Evolutionary conservation across 64 coral and sea anemone species (phyloP), one percentile per base, ranked within the genome.

Genomic region (Montipora efflorescens): DNA sequence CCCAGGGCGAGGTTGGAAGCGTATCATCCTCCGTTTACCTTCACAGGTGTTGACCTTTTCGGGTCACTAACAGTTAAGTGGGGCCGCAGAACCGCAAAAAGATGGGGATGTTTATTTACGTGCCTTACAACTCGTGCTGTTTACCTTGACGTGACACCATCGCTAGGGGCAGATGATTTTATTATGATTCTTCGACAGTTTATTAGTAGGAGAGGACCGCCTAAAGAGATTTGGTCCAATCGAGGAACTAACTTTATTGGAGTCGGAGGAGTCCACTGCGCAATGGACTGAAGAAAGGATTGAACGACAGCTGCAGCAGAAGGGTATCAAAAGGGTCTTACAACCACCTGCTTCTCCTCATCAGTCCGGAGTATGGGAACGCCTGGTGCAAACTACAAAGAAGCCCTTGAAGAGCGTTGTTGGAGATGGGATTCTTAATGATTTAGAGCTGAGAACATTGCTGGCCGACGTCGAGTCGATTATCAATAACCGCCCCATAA

Each of bases 381-480:
- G 8, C 78, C 78, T 80, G 78, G 16, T 80, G 78, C 9, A 80
- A 28, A 75, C 73, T 45, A 75, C 73, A 75, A 45, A 75, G 73
- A 75, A 75, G 73, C 20, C 6, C 43, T 75, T 23, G 73, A 45
- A 23, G 43, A 75, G 4, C 43, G 14, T 75, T 45, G 73, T 45
- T 75, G 20, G 3, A 21, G 73, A 75, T 75, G 73, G 43, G 73
- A 9, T 21, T 23, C 20, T 75, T 75, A 75, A 45, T 45, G 73
- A 75, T 75, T 23, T 45, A 45, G 5, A 45, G 73, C 20, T 75
- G 43, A 75, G 20, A 21, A 75, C 73, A 75, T 75, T 75, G 20
- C 73, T 23, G 0, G 20, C 20, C 73, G 14, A 75, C 5, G 19
- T 21, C 28, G 19, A 75, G 4, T n/a, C 28, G 72, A 21, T 75